These are phyloP conservation scores for Adrianichthys oophorus DNA, from an alignment of 2,797 vertebrate species.

Conservation along the genomic window DNA sequence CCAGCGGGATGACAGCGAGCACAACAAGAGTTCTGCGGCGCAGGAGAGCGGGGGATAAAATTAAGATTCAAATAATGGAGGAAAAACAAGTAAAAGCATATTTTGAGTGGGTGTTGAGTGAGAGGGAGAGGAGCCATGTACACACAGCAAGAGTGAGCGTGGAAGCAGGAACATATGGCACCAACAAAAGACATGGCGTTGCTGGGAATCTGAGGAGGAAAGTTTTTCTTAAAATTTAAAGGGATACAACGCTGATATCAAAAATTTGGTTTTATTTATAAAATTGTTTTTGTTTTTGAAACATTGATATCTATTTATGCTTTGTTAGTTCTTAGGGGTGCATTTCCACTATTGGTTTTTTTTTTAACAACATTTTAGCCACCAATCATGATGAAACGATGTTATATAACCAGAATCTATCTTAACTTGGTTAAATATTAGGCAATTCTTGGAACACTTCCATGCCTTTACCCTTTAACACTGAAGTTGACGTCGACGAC, in stretches of 20 bases:
- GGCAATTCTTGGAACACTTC: too few relatives aligned
- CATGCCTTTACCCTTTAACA: too few relatives aligned
- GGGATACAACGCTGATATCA: not conserved
- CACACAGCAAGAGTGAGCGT: not conserved
- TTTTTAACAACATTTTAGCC: too few relatives aligned
- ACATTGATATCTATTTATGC: not conserved
- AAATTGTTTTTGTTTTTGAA: not conserved
- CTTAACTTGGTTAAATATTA: too few relatives aligned
- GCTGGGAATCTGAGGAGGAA: constrained; percentile 5
- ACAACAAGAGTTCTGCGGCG: constrained; percentile 31
- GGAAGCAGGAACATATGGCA: constrained; percentile 20
- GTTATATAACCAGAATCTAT: too few relatives aligned
- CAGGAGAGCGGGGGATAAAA: constrained; percentile 24
- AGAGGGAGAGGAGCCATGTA: constrained; percentile 9
- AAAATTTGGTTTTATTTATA: not conserved
- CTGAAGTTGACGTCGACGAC: too few relatives aligned
- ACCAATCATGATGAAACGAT: too few relatives aligned
- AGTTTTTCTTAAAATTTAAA: constrained; percentile 1
- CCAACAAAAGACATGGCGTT: constrained; percentile 17
- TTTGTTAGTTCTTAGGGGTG: not conserved
- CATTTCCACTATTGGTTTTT: not conserved
- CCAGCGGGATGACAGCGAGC: constrained; percentile 26
- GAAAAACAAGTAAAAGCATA: constrained; percentile 23
- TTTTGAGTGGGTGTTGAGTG: constrained; percentile 29
- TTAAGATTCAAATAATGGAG: constrained; percentile 39